These are phyloP conservation scores for Oscheius onirici DNA, from an alignment of 2,888 invertebrate genomes.

Conservation along the genomic window DNA sequence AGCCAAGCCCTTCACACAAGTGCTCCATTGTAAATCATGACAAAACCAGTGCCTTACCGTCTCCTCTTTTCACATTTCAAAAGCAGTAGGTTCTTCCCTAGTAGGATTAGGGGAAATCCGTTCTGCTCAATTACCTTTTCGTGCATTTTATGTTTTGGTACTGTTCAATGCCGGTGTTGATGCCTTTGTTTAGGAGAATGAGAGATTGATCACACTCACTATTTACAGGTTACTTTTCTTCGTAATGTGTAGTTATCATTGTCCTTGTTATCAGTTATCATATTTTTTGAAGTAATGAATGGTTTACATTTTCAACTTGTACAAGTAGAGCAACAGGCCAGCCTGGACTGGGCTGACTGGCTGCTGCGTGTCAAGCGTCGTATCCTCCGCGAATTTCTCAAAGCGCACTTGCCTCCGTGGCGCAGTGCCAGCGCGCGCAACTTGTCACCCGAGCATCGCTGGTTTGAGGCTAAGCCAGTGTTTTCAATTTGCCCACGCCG, in stretches of 20 bases:
- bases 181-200: constrained; percentile 14
- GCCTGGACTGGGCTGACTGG: too few relatives aligned
- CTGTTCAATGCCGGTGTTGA: constrained; percentile 27
- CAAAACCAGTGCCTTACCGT: constrained; percentile 15
- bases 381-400: too few relatives aligned
- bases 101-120: not conserved
- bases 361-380: too few relatives aligned
- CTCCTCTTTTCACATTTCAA: not conserved
- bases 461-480: too few relatives aligned
- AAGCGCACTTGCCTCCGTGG: too few relatives aligned
- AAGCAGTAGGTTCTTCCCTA: not conserved
- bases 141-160: constrained; percentile 19
- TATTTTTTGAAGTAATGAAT: too few relatives aligned
- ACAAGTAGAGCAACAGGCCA: too few relatives aligned
- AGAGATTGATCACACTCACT: constrained; percentile 10
- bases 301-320: too few relatives aligned
- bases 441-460: too few relatives aligned
- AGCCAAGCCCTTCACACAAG: not conserved
- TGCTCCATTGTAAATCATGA: constrained; percentile 20
- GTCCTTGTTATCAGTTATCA: too few relatives aligned
- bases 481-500: too few relatives aligned
- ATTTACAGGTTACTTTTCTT: not conserved
- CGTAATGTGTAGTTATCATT: not conserved
- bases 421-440: too few relatives aligned
- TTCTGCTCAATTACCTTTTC: not conserved